Conservation (phyloP, 2,888 invertebrate genomes). For the Calameuta filiformis region DNA sequence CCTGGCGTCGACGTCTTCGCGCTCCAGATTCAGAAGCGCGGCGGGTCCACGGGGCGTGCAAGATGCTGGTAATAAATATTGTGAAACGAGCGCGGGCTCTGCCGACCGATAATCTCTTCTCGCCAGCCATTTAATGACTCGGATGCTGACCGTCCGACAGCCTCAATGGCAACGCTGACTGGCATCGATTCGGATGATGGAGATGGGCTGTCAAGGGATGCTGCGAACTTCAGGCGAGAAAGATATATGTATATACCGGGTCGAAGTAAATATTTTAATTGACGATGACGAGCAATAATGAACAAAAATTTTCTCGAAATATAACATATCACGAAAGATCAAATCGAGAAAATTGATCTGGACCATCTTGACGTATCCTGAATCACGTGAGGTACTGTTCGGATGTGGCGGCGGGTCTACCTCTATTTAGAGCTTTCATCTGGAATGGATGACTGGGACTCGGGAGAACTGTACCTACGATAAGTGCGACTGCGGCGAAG, state of each 20-base stretch:
- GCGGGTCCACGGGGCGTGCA: background rate
- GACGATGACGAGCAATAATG: background rate
- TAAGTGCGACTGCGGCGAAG: background rate
- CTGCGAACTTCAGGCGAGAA: background rate
- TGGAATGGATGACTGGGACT: background rate
- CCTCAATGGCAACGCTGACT: background rate
- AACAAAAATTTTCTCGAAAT: background rate
- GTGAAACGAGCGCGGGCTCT: background rate
- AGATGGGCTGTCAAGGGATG: background rate
- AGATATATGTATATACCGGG: background rate
- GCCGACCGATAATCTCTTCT: slow-evolving; percentile 10
- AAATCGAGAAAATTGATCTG: background rate
- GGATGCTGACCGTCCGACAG: background rate
- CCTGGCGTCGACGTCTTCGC: background rate
- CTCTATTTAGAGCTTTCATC: background rate
- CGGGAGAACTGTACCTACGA: background rate
- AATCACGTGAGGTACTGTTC: background rate
- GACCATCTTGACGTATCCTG: background rate
- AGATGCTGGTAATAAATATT: background rate
- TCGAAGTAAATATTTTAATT: background rate
- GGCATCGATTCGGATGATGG: background rate
- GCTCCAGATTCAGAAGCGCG: background rate
- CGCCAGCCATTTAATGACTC: slow-evolving; percentile 11
- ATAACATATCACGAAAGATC: background rate
- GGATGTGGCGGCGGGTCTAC: no score